Conservation (phyloP, 1,140 invertebrate species). For the Drosophila sulfurigaster region DNA sequence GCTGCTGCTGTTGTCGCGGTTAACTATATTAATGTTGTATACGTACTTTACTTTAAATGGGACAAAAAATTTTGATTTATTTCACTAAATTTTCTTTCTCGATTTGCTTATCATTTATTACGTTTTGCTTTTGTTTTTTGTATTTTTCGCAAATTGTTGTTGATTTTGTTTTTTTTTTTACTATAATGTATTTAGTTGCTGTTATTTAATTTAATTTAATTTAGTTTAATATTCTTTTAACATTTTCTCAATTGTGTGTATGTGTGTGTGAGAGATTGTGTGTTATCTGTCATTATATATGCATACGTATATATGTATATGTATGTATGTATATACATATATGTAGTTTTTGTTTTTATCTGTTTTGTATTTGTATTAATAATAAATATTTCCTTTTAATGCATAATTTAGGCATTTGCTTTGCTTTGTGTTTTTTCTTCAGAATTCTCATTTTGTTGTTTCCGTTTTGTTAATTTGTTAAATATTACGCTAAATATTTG, state of each 20-base stretch:
- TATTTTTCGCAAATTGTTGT: slow-evolving; percentile 27
- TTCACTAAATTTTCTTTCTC: slow-evolving; percentile 61
- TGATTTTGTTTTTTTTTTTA: slow-evolving; percentile 31
- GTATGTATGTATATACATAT: slow-evolving; percentile 8
- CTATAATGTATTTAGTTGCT: slow-evolving; percentile 46
- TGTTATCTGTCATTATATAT: slow-evolving; percentile 20
- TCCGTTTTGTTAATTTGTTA: slow-evolving; percentile 28
- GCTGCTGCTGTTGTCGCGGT: slow-evolving; percentile 3
- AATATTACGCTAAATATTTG: slow-evolving; percentile 67
- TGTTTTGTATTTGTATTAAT: slow-evolving; percentile 16
- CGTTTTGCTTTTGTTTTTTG: slow-evolving; percentile 11
- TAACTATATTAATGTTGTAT: slow-evolving; percentile 18
- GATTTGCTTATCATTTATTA: slow-evolving; percentile 38
- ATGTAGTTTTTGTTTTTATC: not conserved
- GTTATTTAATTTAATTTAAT: slow-evolving; percentile 24
- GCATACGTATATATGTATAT: slow-evolving; percentile 17
- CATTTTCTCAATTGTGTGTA: slow-evolving; percentile 8
- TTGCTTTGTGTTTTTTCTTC: slow-evolving; percentile 38
- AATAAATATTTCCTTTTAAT: slow-evolving; percentile 40
- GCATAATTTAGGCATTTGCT: slow-evolving; percentile 48
- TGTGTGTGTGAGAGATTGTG: slow-evolving; percentile 7
- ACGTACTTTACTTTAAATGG: slow-evolving; percentile 50
- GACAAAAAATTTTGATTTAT: slow-evolving; percentile 81
- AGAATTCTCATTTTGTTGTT: slow-evolving; percentile 21
- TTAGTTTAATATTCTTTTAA: slow-evolving; percentile 27